Evolutionary conservation across 2,888 invertebrate species (phyloP), one percentile per base, ranked within the genome.

Genomic region (Eristalis pertinax): DNA sequence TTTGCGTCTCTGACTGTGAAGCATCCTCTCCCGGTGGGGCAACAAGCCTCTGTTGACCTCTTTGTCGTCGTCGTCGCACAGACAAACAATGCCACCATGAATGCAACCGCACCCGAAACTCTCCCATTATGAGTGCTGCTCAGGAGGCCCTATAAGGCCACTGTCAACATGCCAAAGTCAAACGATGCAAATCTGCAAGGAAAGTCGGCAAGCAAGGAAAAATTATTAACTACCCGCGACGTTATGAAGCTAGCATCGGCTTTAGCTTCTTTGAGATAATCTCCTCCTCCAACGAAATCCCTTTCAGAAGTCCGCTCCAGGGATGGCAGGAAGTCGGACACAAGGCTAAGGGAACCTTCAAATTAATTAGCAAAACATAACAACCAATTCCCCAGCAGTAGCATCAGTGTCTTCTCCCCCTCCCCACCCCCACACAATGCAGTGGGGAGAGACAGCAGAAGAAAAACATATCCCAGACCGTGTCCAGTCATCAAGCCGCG

Each of bases 341-440:
- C 38, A 64, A 64, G 69, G 56, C 15, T 43, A 58, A 73, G 43
- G 70, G 50, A 80, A 63, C 41, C 38, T 62, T 83, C 78, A 76
- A 86, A 86, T 86, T 86, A 86, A 86, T 86, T 86, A 86, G 86
- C 86, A 63, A 83, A 83, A 79, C 78, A 86, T 67, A 70, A 73
- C 73, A 85, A 69, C 68, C 69, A 64, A 67, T 79, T 76, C 63
- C 13, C 11, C 11, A 13, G 38, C 13, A 13, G 38, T 0, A 32
- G 32, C 32, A 32, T 8, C 10, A 32, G 10, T 1, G 32, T 4
- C 1, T 1, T 1, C 32, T 1, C 7, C 58, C 38, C 65, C 56
- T 38, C 62, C 68, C 68, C 77, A 24, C 60, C 19, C 50, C 19
- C 50, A 50, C 5, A 8, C 13, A 13, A 1, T 2, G 35, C 35